Percentiles rank a stretch among this genome's conserved stretches.
Evolutionary conservation across 2,797 vertebrate species (phyloP).

Genomic region (Acridotheres tristis): DNA sequence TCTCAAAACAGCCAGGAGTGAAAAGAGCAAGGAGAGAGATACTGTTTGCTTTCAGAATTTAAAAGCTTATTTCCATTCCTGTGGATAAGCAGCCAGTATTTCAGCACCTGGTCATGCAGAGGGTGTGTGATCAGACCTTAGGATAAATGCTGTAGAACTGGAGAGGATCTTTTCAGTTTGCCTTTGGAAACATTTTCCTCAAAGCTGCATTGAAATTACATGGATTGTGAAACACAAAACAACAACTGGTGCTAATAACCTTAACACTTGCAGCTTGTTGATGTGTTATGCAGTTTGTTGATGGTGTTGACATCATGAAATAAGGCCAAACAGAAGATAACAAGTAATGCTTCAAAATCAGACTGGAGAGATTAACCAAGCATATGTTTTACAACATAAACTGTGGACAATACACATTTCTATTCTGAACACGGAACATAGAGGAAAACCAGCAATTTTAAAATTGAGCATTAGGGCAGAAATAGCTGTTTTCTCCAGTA

Average conservation of each 20-base stretch:
- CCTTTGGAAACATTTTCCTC: slow-evolving; percentile 34
- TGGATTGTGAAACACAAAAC: neutral
- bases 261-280: slow-evolving; percentile 18
- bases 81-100: slow-evolving; percentile 24
- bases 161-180: neutral
- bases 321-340: neutral
- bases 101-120: neutral
- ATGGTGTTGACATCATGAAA: slow-evolving; percentile 28
- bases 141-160: neutral
- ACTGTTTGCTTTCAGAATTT: slow-evolving; percentile 31
- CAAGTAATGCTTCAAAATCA: slow-evolving; percentile 21
- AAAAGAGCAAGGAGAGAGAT: slow-evolving; percentile 47
- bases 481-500: neutral
- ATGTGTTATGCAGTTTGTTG: neutral
- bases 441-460: neutral
- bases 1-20: neutral
- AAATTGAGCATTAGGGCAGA: neutral
- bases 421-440: neutral
- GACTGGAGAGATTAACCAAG: slow-evolving; percentile 34
- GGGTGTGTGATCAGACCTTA: neutral
- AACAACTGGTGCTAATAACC: slow-evolving; percentile 51
- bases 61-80: slow-evolving; percentile 29
- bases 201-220: slow-evolving; percentile 1
- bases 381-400: slow-evolving; percentile 13
- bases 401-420: neutral